Evolutionary conservation across 2,888 invertebrate species (phyloP), one percentile per base, ranked within the genome.

Genomic region (Platycheirus albimanus): DNA sequence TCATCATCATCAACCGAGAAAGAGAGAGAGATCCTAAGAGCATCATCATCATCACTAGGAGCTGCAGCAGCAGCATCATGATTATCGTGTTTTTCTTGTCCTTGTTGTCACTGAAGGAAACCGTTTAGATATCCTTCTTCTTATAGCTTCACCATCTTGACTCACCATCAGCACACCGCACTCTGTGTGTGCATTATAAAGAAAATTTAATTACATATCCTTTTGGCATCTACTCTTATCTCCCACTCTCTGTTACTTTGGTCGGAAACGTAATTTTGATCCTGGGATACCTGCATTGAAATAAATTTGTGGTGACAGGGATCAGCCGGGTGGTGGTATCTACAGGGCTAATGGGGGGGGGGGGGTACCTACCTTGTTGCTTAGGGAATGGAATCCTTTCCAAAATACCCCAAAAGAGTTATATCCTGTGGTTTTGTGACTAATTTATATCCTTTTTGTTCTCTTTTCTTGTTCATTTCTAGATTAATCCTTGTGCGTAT

Each of bases 141-240:
- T 47, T 61, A 20, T 33, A 20, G 51, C n/a, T 19, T 15, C 7
- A 28, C 24, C 56, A 56, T 56, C 56, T 38, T 56, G 33, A 38
- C 36, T 38, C 61, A 61, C 33, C 24, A 52, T 1, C 28, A 52
- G 24, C 49, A n/a, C 51, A 19, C 33, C n/a, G 24, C 45, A 43
- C 38, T 47, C 24, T 36, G 6, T 33, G 43, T 49, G 41, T 64
- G 30, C 30, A n/a, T 45, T 61, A 54, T 83, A 69, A 78, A 56
- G 83, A 83, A 83, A 83, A 83, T 83, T 83, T 83, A 83, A 83
- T 83, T 83, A 83, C 83, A 83, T 74, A 78, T 72, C 81, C 74
- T 79, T 45, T 61, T 77, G 33, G 54, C 43, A 33, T 56, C n/a
- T 20, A 38, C 28, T 33, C 63, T 30, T 15, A 28, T 2, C n/a